Evolutionary conservation across 1,140 invertebrate genomes (phyloP), one percentile per base, ranked within the genome.

Genomic region (Antheraea pernyi): DNA sequence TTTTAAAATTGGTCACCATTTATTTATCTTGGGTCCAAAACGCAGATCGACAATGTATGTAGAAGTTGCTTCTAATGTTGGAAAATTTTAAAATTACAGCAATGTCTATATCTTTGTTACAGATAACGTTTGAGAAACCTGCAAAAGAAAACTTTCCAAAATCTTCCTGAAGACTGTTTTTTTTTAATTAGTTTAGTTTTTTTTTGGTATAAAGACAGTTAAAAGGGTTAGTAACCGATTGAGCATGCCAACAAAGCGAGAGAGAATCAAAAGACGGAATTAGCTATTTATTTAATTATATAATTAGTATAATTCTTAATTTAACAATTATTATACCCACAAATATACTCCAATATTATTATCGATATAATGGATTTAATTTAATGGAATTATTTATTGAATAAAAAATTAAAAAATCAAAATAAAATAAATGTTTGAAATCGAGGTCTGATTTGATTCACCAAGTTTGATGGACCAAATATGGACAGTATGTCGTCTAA

Each of bases 401-500:
- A 53, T 6, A 53, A 16, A 53, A 53, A 13, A n/a, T n/a, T n/a
- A 53, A 53, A 16, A 53, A 16, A 10, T 10, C n/a, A 36, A 30
- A 13, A 30, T 61, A 30, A 61, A 61, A 30, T 61, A 30, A 68
- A 61, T 61, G 60, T 61, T 53, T n/a, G 58, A 74, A 75, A 70
- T 74, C 62, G 67, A 61, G 65, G 59, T 70, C 53, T 48, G 63
- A 63, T 70, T 70, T 22, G 59, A 68, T 53, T 30, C 46, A 13
- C 16, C 1, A 66, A 53, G 63, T 80, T 82, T 89, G 77, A 85
- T 85, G 79, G 81, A 79, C 36, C 76, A 74, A 88, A 72, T 73
- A 93, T 93, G 92, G 92, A 93, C 81, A 92, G 91, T 84, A 88
- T 91, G 82, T 81, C 89, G 74, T 92, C 89, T 19, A 92, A 92